Evolutionary conservation across 2,113 vertebrate genomes (phyloP).

Genomic region (Muntiacus muntjak): DNA sequence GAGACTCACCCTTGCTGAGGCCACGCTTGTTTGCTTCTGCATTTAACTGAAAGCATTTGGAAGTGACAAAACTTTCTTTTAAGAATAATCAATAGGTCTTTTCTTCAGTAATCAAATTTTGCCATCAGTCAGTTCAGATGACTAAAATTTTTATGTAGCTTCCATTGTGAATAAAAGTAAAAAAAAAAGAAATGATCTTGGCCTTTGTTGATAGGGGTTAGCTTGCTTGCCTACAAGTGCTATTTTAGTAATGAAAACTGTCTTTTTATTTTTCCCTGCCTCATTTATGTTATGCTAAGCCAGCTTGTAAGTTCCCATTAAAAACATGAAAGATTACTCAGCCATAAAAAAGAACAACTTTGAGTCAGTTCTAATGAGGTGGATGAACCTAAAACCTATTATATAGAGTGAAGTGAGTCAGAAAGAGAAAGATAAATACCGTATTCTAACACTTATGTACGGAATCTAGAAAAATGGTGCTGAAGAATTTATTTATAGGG

Average conservation of each 20-base stretch:
- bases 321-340: neutral
- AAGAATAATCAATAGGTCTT: neutral
- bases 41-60: neutral
- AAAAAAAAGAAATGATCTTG: neutral
- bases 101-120: neutral
- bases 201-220: neutral
- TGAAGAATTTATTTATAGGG: neutral
- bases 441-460: neutral
- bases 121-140: neutral
- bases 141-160: neutral
- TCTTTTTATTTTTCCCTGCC: neutral
- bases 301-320: neutral
- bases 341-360: neutral
- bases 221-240: neutral
- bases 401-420: neutral
- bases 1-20: neutral
- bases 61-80: neutral
- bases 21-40: neutral
- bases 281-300: neutral
- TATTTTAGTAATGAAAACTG: neutral
- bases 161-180: neutral
- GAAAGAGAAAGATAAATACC: neutral
- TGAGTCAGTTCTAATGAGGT: neutral
- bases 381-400: neutral
- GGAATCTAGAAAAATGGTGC: neutral